Conservation (phyloP, 2,113 vertebrate species). For the Puma concolor region DNA sequence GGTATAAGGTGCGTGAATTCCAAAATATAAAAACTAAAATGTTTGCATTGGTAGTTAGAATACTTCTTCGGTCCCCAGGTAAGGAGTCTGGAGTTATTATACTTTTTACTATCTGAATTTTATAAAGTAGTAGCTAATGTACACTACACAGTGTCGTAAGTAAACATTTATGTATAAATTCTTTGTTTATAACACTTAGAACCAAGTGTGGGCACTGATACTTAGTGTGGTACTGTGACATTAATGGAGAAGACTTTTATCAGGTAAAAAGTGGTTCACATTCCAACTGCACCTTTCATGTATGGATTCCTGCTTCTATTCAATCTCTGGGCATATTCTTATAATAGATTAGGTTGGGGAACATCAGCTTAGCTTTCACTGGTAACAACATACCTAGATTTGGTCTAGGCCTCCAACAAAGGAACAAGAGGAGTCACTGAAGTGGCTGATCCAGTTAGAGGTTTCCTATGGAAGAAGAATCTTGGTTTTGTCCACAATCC, state of each 20-base stretch:
- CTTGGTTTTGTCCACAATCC: neutral
- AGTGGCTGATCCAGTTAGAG: neutral
- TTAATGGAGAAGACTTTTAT: neutral
- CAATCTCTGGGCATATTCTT: neutral
- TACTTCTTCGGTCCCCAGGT: neutral
- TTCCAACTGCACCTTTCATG: neutral
- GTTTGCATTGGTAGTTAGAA: neutral
- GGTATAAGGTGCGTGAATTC: conserved; percentile 96
- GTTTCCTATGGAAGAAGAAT: neutral
- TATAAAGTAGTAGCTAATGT: neutral
- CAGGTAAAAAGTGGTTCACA: neutral
- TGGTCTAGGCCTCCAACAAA: neutral
- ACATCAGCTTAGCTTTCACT: neutral
- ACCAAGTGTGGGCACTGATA: neutral
- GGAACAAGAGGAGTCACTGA: neutral
- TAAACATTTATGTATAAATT: neutral
- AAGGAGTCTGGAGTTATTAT: neutral
- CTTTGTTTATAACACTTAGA: neutral
- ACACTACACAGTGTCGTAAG: neutral
- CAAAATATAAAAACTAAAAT: conserved; percentile 33
- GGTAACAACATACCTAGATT: neutral
- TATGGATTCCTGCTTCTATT: neutral
- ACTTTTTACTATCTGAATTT: neutral
- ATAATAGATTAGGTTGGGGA: neutral
- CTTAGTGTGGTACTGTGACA: neutral